These are phyloP conservation scores for Microdon myrmicae DNA, from an alignment of 2,888 invertebrate species.

Conservation along the genomic window DNA sequence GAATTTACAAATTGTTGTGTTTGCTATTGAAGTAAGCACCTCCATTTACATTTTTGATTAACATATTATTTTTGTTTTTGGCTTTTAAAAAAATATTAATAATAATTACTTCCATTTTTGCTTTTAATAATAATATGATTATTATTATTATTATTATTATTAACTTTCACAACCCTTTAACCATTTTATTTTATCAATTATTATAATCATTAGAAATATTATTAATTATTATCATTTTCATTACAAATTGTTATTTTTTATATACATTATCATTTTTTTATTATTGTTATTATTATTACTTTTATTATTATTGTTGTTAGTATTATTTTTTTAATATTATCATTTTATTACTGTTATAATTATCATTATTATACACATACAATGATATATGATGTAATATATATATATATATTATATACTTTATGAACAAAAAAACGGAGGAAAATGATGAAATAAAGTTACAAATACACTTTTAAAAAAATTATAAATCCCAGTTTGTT, in stretches of 20 bases:
- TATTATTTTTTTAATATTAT: constrained; percentile 5
- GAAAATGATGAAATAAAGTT: constrained; percentile 49
- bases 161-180: too few relatives aligned
- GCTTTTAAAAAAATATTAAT: too few relatives aligned
- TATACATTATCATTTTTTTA: too few relatives aligned
- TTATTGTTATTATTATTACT: too few relatives aligned
- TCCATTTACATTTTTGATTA: constrained; percentile 53
- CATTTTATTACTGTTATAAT: constrained; percentile 1
- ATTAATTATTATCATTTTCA: too few relatives aligned
- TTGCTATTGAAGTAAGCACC: constrained; percentile 55
- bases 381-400: constrained; percentile 45
- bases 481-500: constrained; percentile 15
- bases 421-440: constrained; percentile 47
- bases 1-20: constrained; percentile 55
- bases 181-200: background rate
- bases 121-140: constrained; percentile 12
- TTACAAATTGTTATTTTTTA: too few relatives aligned
- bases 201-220: too few relatives aligned
- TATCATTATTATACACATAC: constrained; percentile 35
- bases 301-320: too few relatives aligned
- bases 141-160: constrained; percentile 1
- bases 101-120: constrained; percentile 27
- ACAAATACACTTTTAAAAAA: constrained; percentile 52
- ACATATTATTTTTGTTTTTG: constrained; percentile 41
- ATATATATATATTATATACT: constrained; percentile 52